A percentile compares a stretch with the other conserved stretches of the same genome.
Evolutionary conservation across 2,797 vertebrate genomes (phyloP).

Genomic region (Gambusia yucatana): DNA sequence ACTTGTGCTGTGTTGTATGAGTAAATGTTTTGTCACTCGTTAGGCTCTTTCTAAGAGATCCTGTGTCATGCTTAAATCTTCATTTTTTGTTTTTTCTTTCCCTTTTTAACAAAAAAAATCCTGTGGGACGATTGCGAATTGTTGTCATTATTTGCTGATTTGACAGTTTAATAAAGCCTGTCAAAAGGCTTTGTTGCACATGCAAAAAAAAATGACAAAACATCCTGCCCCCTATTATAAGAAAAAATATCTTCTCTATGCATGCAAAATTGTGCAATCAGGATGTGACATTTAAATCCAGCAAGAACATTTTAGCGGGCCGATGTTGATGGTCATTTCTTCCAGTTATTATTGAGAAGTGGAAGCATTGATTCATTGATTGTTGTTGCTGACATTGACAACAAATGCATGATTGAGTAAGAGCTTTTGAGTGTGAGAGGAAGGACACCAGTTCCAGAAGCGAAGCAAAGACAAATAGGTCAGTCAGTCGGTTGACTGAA

Average conservation of each 20-base stretch:
- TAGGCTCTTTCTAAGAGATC: neutral
- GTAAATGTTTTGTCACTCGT: neutral
- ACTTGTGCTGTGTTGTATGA: neutral
- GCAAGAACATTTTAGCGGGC: conserved; percentile 28
- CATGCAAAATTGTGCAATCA: conserved; percentile 72
- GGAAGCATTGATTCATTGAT: conserved; percentile 72
- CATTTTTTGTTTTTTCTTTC: neutral
- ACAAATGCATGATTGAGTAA: conserved; percentile 70
- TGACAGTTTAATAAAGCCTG: conserved; percentile 39
- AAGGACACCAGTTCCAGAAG: conserved; percentile 57
- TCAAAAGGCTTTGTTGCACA: conserved; percentile 43
- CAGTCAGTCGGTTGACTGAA: conserved; percentile 61
- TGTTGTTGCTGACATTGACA: conserved; percentile 68
- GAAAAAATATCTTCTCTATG: conserved; percentile 5
- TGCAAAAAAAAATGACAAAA: conserved; percentile 49
- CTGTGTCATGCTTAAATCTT: conserved; percentile 6
- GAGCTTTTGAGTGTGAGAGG: conserved; percentile 60
- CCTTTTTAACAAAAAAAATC: neutral
- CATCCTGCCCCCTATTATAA: conserved; percentile 13
- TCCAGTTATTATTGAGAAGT: conserved; percentile 70
- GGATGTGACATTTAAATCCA: conserved; percentile 69
- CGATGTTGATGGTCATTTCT: conserved; percentile 44
- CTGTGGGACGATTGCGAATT: neutral
- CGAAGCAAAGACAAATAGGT: conserved; percentile 50
- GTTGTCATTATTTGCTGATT: conserved; percentile 15